These are phyloP conservation scores for Sinocyclocheilus rhinocerous DNA, from an alignment of 2,113 vertebrate genomes.

Conservation along the genomic window DNA sequence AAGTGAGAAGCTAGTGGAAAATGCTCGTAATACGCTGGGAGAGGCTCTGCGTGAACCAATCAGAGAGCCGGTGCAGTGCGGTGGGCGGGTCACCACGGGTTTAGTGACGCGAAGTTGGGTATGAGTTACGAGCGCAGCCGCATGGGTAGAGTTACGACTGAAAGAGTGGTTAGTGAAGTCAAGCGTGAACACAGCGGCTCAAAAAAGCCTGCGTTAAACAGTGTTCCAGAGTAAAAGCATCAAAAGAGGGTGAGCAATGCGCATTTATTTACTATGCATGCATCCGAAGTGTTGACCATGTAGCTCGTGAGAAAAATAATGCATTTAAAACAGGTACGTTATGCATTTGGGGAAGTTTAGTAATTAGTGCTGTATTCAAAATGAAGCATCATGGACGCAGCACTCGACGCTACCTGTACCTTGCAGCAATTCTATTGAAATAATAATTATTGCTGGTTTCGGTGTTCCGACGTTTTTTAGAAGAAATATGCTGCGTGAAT, in stretches of 20 bases:
- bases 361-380: not conserved
- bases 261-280: not conserved
- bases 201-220: slow-evolving; percentile 76
- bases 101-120: slow-evolving; percentile 66
- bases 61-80: slow-evolving; percentile 62
- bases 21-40: slow-evolving; percentile 71
- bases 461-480: not conserved
- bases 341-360: slow-evolving; percentile 29
- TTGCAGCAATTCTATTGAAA: not conserved
- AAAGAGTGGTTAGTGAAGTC: slow-evolving; percentile 54
- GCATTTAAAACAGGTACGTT: not conserved
- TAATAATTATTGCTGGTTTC: too few species aligned
- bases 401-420: not conserved
- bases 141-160: slow-evolving; percentile 33
- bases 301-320: not conserved
- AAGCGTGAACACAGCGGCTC: slow-evolving; percentile 27
- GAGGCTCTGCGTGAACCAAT: slow-evolving; percentile 77
- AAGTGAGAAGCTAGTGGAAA: slow-evolving; percentile 80
- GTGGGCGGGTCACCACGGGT: slow-evolving; percentile 70
- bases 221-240: slow-evolving; percentile 62
- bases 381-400: slow-evolving; percentile 19
- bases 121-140: slow-evolving; percentile 57
- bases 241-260: slow-evolving; percentile 33
- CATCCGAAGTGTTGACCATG: not conserved
- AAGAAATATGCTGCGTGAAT: not conserved